These are phyloP conservation scores for Mus spicilegus DNA, from an alignment of 2,113 vertebrate genomes.

Conservation along the genomic window DNA sequence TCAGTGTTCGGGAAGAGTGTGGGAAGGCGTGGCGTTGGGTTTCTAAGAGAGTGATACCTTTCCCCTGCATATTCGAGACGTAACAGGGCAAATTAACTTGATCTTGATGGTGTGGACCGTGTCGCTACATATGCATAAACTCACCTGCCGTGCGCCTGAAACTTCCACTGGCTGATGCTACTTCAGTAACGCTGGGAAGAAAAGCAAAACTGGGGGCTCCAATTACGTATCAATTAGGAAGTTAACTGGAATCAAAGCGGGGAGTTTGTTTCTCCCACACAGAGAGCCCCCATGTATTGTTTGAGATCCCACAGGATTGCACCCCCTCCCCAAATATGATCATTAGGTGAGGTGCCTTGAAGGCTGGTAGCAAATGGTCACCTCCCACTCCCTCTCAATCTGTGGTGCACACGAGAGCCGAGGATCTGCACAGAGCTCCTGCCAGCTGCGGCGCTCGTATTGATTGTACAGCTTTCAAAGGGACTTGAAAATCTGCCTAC, in stretches of 20 bases:
- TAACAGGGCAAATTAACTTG: too few relatives aligned
- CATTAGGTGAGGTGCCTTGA: accelerated
- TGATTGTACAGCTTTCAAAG: background rate
- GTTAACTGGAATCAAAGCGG: background rate
- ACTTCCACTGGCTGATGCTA: too few relatives aligned
- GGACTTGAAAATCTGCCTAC: background rate
- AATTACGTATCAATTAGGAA: accelerated
- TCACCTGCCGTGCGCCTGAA: background rate
- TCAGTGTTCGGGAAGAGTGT: background rate
- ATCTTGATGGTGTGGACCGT: background rate
- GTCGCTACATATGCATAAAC: background rate
- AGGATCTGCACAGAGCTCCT: background rate
- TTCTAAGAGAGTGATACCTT: background rate
- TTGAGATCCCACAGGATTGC: too few relatives aligned
- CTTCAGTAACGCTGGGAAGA: background rate
- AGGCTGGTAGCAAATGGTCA: accelerated
- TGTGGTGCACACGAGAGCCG: background rate
- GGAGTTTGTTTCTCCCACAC: background rate
- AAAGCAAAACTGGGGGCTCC: background rate
- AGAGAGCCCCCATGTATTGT: background rate
- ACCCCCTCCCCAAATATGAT: background rate
- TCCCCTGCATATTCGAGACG: background rate
- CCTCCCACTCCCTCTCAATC: background rate
- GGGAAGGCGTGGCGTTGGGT: background rate
- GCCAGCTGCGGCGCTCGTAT: accelerated